These are phyloP conservation scores for Naja naja DNA, from an alignment of 2,113 vertebrate species.

Conservation along the genomic window DNA sequence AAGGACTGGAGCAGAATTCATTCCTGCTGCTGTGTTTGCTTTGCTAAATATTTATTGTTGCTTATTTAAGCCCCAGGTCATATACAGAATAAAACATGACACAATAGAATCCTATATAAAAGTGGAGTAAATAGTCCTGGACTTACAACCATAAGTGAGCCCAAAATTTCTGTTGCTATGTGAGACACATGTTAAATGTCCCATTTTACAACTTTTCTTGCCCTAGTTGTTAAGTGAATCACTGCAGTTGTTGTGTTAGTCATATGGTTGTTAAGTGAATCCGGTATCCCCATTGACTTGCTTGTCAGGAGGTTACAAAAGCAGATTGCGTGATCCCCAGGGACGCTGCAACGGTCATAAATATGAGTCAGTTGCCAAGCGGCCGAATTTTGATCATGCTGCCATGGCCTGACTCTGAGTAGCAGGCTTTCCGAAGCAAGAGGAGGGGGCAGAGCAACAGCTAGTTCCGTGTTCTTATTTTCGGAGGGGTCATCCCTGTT, in stretches of 20 bases:
- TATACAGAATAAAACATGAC: not conserved
- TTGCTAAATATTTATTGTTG: not conserved
- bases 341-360: not conserved
- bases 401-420: not conserved
- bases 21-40: not conserved
- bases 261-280: not conserved
- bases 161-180: not conserved
- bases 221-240: not conserved
- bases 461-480: not conserved
- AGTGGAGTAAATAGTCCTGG: not conserved
- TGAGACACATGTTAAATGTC: not conserved
- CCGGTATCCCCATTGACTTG: not conserved
- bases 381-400: not conserved
- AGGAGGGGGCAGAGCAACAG: not conserved
- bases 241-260: not conserved
- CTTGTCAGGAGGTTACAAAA: not conserved
- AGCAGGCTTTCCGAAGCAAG: not conserved
- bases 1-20: not conserved
- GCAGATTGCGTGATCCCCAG: not conserved
- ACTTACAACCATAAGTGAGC: not conserved
- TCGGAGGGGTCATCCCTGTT: not conserved
- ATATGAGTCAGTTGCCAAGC: not conserved
- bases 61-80: not conserved
- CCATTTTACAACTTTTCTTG: not conserved
- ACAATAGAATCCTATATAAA: not conserved